A percentile compares a stretch with the other conserved stretches of the same genome.
Evolutionary conservation across 2,888 invertebrate species (phyloP).

Genomic region (Gnatocerus cornutus): DNA sequence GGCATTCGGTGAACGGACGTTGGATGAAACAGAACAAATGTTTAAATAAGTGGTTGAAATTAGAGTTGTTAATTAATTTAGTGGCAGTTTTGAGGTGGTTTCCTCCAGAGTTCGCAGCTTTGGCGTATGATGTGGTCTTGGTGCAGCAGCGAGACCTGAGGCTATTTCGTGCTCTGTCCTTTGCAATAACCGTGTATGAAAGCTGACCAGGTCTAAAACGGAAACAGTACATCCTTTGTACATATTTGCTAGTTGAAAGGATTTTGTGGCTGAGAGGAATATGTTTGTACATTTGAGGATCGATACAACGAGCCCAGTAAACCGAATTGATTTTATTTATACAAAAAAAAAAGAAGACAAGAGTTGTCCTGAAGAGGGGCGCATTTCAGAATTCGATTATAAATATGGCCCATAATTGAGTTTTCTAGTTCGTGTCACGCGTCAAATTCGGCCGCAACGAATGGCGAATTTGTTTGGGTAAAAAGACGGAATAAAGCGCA

Average conservation of each 20-base stretch:
- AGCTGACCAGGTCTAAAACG: conserved; percentile 33
- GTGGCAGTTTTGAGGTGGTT: conserved; percentile 36
- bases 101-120: conserved; percentile 29
- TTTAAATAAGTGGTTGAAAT: conserved; percentile 39
- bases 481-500: conserved; percentile 32
- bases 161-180: conserved; percentile 36
- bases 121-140: conserved; percentile 40
- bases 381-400: conserved; percentile 14
- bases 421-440: conserved; percentile 37
- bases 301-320: conserved; percentile 10
- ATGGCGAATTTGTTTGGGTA: conserved; percentile 35
- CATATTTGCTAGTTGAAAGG: conserved; percentile 49
- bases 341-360: conserved; percentile 1
- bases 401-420: conserved; percentile 27
- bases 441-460: conserved; percentile 31
- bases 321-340: not conserved
- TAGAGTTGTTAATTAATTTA: conserved; percentile 40
- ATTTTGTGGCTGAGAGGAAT: conserved; percentile 23
- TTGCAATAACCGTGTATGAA: conserved; percentile 41
- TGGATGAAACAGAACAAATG: conserved; percentile 27
- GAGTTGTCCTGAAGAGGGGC: conserved; percentile 2
- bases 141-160: conserved; percentile 34
- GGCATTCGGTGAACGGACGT: conserved; percentile 19
- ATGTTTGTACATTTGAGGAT: conserved; percentile 28
- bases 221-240: conserved; percentile 46